Percentiles rank a stretch among this genome's conserved stretches.
Evolutionary conservation across 2,113 vertebrate genomes (phyloP).

Genomic region (Chaetodon auriga): DNA sequence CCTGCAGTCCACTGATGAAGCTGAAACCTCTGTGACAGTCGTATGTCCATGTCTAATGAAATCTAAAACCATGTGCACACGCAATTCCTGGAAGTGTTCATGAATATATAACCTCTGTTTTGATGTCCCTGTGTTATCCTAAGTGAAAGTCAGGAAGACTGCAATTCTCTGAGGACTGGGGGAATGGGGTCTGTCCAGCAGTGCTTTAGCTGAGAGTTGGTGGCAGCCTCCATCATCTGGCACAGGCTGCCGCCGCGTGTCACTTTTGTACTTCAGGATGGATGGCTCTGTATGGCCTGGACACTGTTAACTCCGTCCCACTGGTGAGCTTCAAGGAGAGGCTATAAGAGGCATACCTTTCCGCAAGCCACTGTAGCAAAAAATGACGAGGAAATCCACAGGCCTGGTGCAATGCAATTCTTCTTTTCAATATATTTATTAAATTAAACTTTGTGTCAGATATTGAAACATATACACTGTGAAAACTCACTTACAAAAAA

Average conservation of each 20-base stretch:
- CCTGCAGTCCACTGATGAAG: slow-evolving; percentile 31
- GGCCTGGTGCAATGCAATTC: slow-evolving; percentile 50
- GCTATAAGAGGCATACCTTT: slow-evolving; percentile 58
- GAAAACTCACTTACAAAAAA: slow-evolving; percentile 74
- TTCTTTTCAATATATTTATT: slow-evolving; percentile 77
- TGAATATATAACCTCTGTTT: slow-evolving; percentile 86
- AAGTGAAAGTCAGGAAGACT: slow-evolving; percentile 82
- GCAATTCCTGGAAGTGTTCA: slow-evolving; percentile 82
- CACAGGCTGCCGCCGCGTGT: slow-evolving; percentile 65
- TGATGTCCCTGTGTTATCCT: slow-evolving; percentile 79
- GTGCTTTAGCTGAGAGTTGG: slow-evolving; percentile 62
- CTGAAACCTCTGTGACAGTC: slow-evolving; percentile 68
- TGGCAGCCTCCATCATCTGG: slow-evolving; percentile 79
- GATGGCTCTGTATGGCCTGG: slow-evolving; percentile 71
- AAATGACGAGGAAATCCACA: slow-evolving; percentile 43
- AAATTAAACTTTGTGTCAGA: slow-evolving; percentile 66
- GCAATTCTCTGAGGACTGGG: slow-evolving; percentile 70
- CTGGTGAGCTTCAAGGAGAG: slow-evolving; percentile 75
- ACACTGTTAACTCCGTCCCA: slow-evolving; percentile 76
- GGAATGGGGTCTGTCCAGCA: slow-evolving; percentile 68
- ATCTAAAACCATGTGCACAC: slow-evolving; percentile 70
- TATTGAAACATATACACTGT: slow-evolving; percentile 68
- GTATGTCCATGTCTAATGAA: slow-evolving; percentile 71
- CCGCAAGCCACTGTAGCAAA: slow-evolving; percentile 28
- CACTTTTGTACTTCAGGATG: slow-evolving; percentile 82